Conservation (phyloP, 2,797 vertebrate species). For the Protosalanx chinensis region DNA sequence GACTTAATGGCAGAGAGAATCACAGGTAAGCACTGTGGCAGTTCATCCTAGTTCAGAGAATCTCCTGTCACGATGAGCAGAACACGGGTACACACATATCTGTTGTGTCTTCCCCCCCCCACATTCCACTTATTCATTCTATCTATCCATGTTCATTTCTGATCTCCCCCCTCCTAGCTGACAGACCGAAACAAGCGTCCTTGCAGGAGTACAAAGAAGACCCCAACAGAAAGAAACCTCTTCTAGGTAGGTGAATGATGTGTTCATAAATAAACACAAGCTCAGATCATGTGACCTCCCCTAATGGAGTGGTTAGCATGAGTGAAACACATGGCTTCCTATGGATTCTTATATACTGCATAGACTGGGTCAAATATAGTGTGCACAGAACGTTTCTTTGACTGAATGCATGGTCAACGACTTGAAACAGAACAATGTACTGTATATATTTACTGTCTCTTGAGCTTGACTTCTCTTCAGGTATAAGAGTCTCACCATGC, state of each 20-base stretch:
- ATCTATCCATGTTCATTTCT: too few species aligned
- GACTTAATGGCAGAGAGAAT: not conserved
- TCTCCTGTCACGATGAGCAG: not conserved
- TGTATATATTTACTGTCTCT: too few species aligned
- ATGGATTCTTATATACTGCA: too few species aligned
- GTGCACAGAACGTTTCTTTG: too few species aligned
- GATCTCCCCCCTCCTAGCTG: constrained; percentile 24
- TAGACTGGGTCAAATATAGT: too few species aligned
- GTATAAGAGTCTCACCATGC: too few species aligned
- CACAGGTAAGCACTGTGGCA: not conserved
- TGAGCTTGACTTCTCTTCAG: too few species aligned
- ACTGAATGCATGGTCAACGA: too few species aligned
- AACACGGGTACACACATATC: not conserved
- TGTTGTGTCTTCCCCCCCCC: not conserved
- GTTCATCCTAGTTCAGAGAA: constrained; percentile 42
- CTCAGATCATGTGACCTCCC: not conserved
- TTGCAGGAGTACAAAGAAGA: constrained; percentile 51
- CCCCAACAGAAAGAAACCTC: constrained; percentile 47
- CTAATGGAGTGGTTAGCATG: too few species aligned
- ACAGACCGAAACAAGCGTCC: constrained; percentile 11
- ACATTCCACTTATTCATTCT: too few species aligned
- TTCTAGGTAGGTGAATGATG: constrained; percentile 55
- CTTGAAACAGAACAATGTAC: too few species aligned
- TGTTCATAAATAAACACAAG: not conserved
- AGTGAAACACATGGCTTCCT: not conserved